Base-by-base conservation (phyloP, 2,888 invertebrate species). In the Limenitis camilla region DNA sequence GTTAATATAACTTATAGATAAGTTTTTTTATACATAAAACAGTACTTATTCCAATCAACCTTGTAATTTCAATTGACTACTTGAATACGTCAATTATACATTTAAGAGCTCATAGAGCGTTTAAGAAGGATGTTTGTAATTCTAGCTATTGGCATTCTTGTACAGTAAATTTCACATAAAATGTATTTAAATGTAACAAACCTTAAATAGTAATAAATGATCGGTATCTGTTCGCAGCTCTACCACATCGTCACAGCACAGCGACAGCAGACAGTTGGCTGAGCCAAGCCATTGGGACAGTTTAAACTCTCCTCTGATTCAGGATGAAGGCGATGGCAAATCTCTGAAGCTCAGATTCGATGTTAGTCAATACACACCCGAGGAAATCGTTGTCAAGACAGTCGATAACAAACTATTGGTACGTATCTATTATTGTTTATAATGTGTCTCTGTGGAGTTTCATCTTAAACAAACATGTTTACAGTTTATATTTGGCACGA, bases 371-470 rank as follows among this genome's bases (percentile, higher is more conserved):
- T 99, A 98, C 88, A 94, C 95, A 52, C 95, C 95, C 45, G 99
- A 99, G 84, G 98, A 99, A 90, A 97, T 98, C 76, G 96, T 97
- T 74, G 98, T 99, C 62, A 98, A 98, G 89, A 99, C 98, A 61
- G 96, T 98, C 66, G 98, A 98, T 89, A 98, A 98, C 89, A 96
- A 97, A 90, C 91, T 99, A 76, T 89, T 96, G 92, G 96, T 96
- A 79, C 91, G 92, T 83, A 46, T 42, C 53, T 41, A 10, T 4
- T 29, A 19, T 28, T 30, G 28, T 11, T n/a, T n/a, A n/a, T n/a
- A n/a, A n/a, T n/a, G n/a, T n/a, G n/a, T n/a, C n/a, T n/a, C n/a
- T n/a, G 6, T 7, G 4, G 6, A 11, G n/a, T 33, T 28, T 30
- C 19, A 10, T 43, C 6, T 10, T 8, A 10, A 5, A 32, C 5